Evolutionary conservation across 2,113 vertebrate species (phyloP).

Genomic region (Centropus unirufus): DNA sequence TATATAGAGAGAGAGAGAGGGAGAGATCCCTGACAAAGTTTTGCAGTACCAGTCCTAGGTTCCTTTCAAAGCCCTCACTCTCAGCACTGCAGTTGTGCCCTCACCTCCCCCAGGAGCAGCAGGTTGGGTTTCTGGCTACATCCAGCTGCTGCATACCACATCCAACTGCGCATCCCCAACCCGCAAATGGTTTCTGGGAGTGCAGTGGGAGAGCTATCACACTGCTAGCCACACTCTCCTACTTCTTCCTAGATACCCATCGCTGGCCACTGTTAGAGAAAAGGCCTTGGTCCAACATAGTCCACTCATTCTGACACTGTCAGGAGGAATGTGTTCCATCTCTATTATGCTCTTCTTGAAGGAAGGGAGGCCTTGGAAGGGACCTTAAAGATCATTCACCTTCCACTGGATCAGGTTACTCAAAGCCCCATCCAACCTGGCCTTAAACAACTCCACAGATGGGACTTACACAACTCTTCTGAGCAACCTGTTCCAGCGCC

Average conservation of each 20-base stretch:
- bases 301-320: fast-evolving
- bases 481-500: too few relatives aligned
- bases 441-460: too few relatives aligned
- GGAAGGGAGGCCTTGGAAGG: not conserved
- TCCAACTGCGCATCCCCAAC: not conserved
- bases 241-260: not conserved
- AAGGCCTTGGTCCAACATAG: not conserved
- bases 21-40: not conserved
- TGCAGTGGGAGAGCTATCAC: fast-evolving
- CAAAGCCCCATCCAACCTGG: too few relatives aligned
- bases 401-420: too few relatives aligned
- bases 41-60: not conserved
- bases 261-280: not conserved
- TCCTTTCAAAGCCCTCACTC: not conserved
- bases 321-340: not conserved
- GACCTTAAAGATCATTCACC: too few relatives aligned
- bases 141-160: not conserved
- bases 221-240: not conserved
- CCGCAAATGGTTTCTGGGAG: not conserved
- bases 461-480: too few relatives aligned
- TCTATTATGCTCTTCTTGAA: not conserved
- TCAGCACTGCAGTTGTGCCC: not conserved
- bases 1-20: not conserved
- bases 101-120: not conserved
- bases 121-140: not conserved